Conservation (phyloP, 2,888 invertebrate species). For the Cosmorhoe ocellata region DNA sequence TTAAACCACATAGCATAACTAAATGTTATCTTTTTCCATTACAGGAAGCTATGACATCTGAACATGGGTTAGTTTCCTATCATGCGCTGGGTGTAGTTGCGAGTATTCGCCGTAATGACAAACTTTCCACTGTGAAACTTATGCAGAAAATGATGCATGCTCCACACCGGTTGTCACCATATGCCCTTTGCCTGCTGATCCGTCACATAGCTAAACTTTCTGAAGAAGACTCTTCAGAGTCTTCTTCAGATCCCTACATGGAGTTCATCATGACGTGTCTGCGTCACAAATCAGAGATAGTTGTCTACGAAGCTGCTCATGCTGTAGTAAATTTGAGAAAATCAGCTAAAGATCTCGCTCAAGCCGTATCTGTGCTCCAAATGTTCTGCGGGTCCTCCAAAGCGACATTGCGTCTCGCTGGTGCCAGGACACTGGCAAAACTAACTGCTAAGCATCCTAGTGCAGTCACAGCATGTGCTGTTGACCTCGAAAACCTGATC, state of each 20-base stretch:
- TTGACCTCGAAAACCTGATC: slow-evolving; percentile 98
- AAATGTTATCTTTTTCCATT: slow-evolving; percentile 49
- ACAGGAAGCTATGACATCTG: slow-evolving; percentile 75
- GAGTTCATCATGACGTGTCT: slow-evolving; percentile 97
- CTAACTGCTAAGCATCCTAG: slow-evolving; percentile 97
- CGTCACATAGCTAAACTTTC: slow-evolving; percentile 97
- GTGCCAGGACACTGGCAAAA: slow-evolving; percentile 98
- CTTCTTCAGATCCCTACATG: slow-evolving; percentile 89
- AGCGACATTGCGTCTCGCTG: slow-evolving; percentile 96
- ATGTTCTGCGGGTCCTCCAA: slow-evolving; percentile 98
- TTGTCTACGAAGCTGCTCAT: slow-evolving; percentile 99
- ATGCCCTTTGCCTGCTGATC: slow-evolving; percentile 97
- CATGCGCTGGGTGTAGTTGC: slow-evolving; percentile 98
- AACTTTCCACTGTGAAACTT: slow-evolving; percentile 97
- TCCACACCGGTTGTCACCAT: slow-evolving; percentile 91
- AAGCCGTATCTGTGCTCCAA: slow-evolving; percentile 98
- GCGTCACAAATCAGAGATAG: slow-evolving; percentile 99
- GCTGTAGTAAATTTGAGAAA: slow-evolving; percentile 96
- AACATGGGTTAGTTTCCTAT: slow-evolving; percentile 95
- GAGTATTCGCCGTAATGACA: slow-evolving; percentile 95
- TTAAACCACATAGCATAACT: neutral
- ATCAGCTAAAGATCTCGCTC: slow-evolving; percentile 92
- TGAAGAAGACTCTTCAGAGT: slow-evolving; percentile 90
- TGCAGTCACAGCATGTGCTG: slow-evolving; percentile 98
- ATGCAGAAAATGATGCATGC: slow-evolving; percentile 91